Base-by-base conservation (phyloP, 2,113 vertebrate genomes). In the Mirza zaza region DNA sequence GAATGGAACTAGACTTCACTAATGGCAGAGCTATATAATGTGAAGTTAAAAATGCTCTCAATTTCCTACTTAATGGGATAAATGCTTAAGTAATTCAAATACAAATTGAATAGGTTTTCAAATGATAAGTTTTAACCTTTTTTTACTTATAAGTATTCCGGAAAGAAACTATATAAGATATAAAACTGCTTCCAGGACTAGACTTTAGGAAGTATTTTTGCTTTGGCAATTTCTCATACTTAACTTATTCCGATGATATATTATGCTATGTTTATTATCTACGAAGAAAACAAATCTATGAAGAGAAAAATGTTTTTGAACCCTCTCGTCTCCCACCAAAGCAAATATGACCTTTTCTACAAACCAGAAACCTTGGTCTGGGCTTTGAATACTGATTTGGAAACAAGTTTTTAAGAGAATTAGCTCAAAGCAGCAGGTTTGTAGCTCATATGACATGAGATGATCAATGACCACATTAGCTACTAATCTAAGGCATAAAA, bases 391-490 rank as follows among this genome's bases (percentile, higher is more conserved):
- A 94, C 93, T 96, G 65, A 97, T 94, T 68, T 71, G 87, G 55
- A 91, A 76, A 14, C 36, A 79, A 92, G 61, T 89, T 96, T 82
- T 92, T 77, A 59, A 96, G 92, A 97, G 95, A 97, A 97, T 55
- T 65, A 93, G 21, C 52, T 79, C 87, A 52, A 80, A 97, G 36
- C 97, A 97, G 88, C 87, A 57, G 27, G 25, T 96, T 95, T 97
- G 63, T 83, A 83, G 93, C 77, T 90, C 25, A 75, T 83, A 91
- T 94, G 81, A 89, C 93, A 96, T 0, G 3, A 50, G 45, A 97
- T 97, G 91, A 97, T 95, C 97, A 95, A 93, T 48, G 97, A 71
- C 76, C 91, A 96, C 85, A 96, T 98, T 97, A 98, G 89, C 82
- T 87, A 11, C 95, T 96, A 96, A 75, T 95, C 50, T 96, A 95